Conservation (phyloP, 2,113 vertebrate species). For the Eidolon helvum region DNA sequence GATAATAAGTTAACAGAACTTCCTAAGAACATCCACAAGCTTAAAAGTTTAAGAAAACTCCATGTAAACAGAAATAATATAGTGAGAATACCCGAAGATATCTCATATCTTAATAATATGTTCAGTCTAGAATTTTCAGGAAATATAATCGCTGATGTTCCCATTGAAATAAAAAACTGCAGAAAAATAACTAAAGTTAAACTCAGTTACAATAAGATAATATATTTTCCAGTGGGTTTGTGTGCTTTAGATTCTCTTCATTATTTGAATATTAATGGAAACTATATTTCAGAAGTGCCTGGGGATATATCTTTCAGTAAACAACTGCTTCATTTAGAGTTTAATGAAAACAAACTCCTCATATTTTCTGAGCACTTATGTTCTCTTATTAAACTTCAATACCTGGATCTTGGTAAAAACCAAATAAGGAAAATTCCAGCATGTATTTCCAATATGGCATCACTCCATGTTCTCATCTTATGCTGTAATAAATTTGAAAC, state of each 20-base stretch:
- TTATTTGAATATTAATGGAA: constrained; percentile 76
- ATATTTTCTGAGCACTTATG: constrained; percentile 75
- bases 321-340: constrained; percentile 70
- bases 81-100: constrained; percentile 68
- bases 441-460: constrained; percentile 62
- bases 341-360: constrained; percentile 72
- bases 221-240: constrained; percentile 76
- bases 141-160: constrained; percentile 75
- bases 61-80: constrained; percentile 76
- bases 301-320: constrained; percentile 71
- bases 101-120: constrained; percentile 70
- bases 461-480: constrained; percentile 79
- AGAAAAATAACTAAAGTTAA: constrained; percentile 68
- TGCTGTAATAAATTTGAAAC: constrained; percentile 71
- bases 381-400: constrained; percentile 69
- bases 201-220: constrained; percentile 75
- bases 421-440: constrained; percentile 70
- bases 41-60: constrained; percentile 77
- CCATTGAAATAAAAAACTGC: constrained; percentile 80
- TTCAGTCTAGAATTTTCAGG: constrained; percentile 71
- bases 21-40: constrained; percentile 72
- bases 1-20: constrained; percentile 76
- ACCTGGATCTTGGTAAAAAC: constrained; percentile 80
- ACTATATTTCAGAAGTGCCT: constrained; percentile 78
- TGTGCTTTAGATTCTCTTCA: constrained; percentile 72